Percentiles rank a stretch among this genome's conserved stretches.
Evolutionary conservation across 2,797 vertebrate species (phyloP).

Genomic region (Sebastes taczanowskii): DNA sequence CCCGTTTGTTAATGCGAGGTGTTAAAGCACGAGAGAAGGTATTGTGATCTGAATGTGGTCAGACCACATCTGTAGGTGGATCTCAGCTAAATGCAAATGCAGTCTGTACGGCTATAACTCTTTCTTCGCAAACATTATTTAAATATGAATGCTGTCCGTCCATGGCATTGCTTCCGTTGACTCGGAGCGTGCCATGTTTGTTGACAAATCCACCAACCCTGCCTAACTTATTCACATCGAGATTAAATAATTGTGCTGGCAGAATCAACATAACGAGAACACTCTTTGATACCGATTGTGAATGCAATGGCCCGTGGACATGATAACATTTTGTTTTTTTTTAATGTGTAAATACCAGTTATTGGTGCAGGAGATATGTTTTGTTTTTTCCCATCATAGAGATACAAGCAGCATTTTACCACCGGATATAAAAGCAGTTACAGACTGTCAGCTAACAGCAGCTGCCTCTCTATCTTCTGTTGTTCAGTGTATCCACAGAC

Average conservation of each 20-base stretch:
- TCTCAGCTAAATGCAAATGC: neutral
- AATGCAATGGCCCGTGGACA: neutral
- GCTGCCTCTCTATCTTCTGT: neutral
- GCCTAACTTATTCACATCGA: neutral
- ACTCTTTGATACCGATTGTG: neutral
- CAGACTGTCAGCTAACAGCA: neutral
- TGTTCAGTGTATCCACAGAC: conserved; percentile 9
- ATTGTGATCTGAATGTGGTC: neutral
- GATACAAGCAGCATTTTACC: neutral
- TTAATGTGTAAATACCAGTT: neutral
- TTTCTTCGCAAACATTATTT: neutral
- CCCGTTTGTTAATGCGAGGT: neutral
- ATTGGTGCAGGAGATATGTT: neutral
- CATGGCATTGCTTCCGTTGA: neutral
- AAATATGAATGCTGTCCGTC: neutral
- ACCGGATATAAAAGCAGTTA: neutral
- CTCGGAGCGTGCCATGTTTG: neutral
- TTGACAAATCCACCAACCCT: neutral
- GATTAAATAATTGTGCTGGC: neutral
- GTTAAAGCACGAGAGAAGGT: neutral
- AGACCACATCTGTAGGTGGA: neutral
- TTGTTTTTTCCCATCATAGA: neutral
- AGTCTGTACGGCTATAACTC: neutral
- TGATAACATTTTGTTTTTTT: neutral
- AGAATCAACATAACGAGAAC: neutral